Base-by-base conservation (phyloP, 1,140 invertebrate species). In the Trigoniulus corallinus region DNA sequence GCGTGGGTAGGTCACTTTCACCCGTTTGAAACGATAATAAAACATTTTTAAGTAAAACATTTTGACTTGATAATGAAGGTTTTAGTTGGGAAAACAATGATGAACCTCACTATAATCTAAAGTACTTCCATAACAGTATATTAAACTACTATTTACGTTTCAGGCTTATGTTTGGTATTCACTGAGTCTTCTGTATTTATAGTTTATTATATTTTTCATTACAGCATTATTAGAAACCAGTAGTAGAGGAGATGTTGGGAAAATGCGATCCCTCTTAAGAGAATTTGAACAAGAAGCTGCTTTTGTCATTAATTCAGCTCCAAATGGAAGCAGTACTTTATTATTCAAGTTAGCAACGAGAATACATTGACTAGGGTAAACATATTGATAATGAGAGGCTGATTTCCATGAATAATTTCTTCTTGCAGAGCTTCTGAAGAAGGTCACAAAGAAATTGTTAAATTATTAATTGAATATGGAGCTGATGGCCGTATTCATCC, bases 401-500 rank as follows among this genome's bases (percentile, higher is more conserved):
- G 7, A 15, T 34, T 34, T 34, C 15, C 27, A 22, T 15, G 40
- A 20, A 7, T 20, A 24, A 20, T 12, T 51, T 29, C 37, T 4
- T 48, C 26, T 64, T 67, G 23, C 64, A 85, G 81, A 29, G 81
- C 85, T 18, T 81, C 81, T 61, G 85, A 91, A 67, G 74, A 78
- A 52, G 89, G 89, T 0, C 78, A 81, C 53, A 76, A 78, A 44
- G 80, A 84, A 43, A 79, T 92, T 21, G 87, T 91, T 0, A 70
- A 78, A 47, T 64, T 84, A 3, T 68, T 97, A 23, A 61, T 97
- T 27, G 80, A 82, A 13, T 69, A 81, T 50, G 82, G 84, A 10
- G 87, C 88, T 0, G 87, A 93, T 69, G 84, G 83, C 10, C 72
- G 85, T 34, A 79, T 79, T 29, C 87, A 95, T 70, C 79, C 84